These are phyloP conservation scores for Myiagra hebetior DNA, from an alignment of 2,113 vertebrate species.

Conservation along the genomic window DNA sequence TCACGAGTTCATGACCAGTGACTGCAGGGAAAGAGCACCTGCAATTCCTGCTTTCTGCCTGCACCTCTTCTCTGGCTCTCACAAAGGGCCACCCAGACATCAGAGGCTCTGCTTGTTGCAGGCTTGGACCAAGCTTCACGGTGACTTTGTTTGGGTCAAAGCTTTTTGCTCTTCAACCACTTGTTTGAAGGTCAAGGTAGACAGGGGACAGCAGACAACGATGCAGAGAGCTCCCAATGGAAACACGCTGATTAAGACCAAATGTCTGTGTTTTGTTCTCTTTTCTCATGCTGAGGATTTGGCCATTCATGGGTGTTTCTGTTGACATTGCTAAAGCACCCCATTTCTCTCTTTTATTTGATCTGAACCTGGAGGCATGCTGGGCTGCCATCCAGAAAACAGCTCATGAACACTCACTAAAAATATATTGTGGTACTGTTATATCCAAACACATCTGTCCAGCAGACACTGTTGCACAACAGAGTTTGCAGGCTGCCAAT, in stretches of 20 bases:
- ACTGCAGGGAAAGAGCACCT: neutral
- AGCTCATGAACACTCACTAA: constrained; percentile 16
- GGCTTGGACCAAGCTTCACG: neutral
- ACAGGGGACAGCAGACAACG: neutral
- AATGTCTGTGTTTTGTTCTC: neutral
- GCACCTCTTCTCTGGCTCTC: neutral
- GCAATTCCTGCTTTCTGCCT: neutral
- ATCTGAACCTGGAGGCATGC: neutral
- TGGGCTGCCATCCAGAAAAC: constrained; percentile 16
- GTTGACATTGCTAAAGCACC: neutral
- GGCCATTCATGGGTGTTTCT: neutral
- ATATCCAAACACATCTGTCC: constrained; percentile 3
- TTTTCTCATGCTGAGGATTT: neutral
- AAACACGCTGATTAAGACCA: neutral
- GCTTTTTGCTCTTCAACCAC: neutral
- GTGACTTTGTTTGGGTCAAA: neutral
- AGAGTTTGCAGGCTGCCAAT: neutral
- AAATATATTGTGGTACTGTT: neutral
- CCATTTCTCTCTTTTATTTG: constrained; percentile 2
- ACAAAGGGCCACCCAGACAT: neutral
- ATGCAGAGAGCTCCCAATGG: neutral
- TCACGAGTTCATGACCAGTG: neutral
- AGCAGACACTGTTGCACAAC: constrained; percentile 22
- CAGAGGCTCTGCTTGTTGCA: neutral
- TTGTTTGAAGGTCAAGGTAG: neutral